Evolutionary conservation across 2,797 vertebrate species (phyloP).

Genomic region (Denticeps clupeoides): DNA sequence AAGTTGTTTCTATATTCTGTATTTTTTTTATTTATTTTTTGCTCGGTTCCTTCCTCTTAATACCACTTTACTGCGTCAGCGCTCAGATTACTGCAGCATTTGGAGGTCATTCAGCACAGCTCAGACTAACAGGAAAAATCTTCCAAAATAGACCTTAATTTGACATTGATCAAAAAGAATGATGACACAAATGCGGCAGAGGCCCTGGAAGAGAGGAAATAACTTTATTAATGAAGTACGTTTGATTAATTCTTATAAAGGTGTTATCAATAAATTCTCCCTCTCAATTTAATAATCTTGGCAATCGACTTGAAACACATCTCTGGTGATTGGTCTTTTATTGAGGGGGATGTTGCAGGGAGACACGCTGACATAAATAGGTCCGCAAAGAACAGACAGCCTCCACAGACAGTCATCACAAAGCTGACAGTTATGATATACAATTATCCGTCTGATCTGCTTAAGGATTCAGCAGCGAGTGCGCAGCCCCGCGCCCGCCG

Average conservation of each 20-base stretch:
- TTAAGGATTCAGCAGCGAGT: constrained; percentile 84
- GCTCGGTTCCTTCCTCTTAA: no score
- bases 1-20: no score
- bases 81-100: no score
- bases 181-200: constrained; percentile 50
- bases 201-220: constrained; percentile 58
- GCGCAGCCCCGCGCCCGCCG: constrained; percentile 69
- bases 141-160: no score
- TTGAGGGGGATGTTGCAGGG: constrained; percentile 43
- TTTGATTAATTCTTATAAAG: constrained; percentile 86
- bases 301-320: constrained; percentile 67
- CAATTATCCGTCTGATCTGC: constrained; percentile 95
- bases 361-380: constrained; percentile 62
- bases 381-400: constrained; percentile 61
- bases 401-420: constrained; percentile 70
- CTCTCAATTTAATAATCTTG: constrained; percentile 77
- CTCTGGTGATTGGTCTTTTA: constrained; percentile 66
- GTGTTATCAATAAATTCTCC: constrained; percentile 75
- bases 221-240: constrained; percentile 83
- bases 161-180: no score
- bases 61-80: no score
- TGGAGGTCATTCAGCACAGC: no score
- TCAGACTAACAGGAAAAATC: no score
- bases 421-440: constrained; percentile 87
- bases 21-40: no score